A percentile compares a stretch with the other conserved stretches of the same genome.
These are phyloP conservation scores for Cosmopolites sordidus DNA, from an alignment of 2,888 invertebrate species.

Conservation along the genomic window DNA sequence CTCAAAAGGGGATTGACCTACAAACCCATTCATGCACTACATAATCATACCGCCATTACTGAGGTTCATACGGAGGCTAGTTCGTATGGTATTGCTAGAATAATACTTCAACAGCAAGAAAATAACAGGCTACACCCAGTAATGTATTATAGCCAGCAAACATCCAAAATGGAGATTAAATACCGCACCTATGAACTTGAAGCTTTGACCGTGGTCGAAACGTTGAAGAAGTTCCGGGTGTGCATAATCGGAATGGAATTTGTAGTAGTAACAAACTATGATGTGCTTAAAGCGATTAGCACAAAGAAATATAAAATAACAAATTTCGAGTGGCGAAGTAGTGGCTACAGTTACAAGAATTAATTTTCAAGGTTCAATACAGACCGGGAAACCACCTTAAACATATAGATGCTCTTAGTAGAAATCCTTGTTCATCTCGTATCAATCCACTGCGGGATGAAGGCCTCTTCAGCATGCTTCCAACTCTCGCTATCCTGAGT, in stretches of 20 bases:
- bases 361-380: conserved; percentile 27
- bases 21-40: too few species aligned
- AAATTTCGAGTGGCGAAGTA: conserved; percentile 9
- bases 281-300: conserved; percentile 33
- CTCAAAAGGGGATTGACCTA: too few species aligned
- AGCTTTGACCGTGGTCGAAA: conserved; percentile 39
- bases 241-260: conserved; percentile 38
- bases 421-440: conserved; percentile 31
- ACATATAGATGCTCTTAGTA: conserved; percentile 30
- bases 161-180: conserved; percentile 36
- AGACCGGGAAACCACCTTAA: conserved; percentile 22
- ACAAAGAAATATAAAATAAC: not conserved
- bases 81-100: too few species aligned
- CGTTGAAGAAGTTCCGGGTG: conserved; percentile 37
- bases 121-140: conserved; percentile 33
- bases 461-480: too few species aligned
- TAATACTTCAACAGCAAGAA: too few species aligned
- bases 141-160: conserved; percentile 38
- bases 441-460: too few species aligned
- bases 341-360: conserved; percentile 30
- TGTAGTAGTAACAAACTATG: conserved; percentile 38
- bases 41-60: too few species aligned
- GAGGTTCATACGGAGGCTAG: too few species aligned
- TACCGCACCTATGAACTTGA: conserved; percentile 43
- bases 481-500: too few species aligned